Percentiles rank a stretch among this genome's conserved stretches.
phyloP scores from a whole-genome alignment of 2,113 vertebrate genomes.

The Ciconia stormi region DNA sequence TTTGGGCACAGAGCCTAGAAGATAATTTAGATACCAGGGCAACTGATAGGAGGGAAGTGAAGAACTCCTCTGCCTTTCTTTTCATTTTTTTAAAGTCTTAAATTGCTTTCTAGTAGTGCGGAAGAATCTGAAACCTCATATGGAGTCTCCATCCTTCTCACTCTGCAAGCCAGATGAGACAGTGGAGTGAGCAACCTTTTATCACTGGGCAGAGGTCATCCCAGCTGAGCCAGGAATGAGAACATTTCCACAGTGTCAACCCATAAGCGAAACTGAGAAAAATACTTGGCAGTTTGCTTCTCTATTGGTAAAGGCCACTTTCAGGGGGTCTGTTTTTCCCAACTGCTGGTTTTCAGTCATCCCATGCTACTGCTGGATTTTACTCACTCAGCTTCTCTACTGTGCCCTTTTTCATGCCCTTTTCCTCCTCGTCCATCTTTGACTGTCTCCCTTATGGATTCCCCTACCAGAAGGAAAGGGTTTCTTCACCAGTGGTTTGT shows the following conservation, averaged over 20 bases:
- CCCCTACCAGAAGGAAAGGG: background rate
- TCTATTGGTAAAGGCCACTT: background rate
- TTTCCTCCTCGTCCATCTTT: background rate
- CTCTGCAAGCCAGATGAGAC: background rate
- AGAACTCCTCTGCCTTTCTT: background rate
- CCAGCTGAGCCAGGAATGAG: background rate
- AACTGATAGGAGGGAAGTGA: background rate
- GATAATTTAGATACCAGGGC: slow-evolving; percentile 3
- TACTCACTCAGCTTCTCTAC: background rate
- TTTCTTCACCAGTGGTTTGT: background rate
- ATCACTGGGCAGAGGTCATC: background rate
- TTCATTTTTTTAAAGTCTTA: background rate
- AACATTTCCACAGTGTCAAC: background rate
- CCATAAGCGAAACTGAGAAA: background rate
- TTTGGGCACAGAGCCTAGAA: slow-evolving; percentile 27
- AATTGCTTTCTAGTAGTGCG: background rate
- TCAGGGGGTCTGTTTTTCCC: background rate
- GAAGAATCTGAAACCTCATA: background rate
- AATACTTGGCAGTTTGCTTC: background rate
- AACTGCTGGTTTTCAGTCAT: background rate
- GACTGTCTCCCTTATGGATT: background rate
- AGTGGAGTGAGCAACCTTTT: background rate
- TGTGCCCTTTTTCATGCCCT: background rate
- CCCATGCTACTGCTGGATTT: background rate
- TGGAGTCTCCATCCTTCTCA: background rate